These are phyloP conservation scores for Tribolium madens DNA, from an alignment of 1,140 invertebrate species.

Conservation along the genomic window DNA sequence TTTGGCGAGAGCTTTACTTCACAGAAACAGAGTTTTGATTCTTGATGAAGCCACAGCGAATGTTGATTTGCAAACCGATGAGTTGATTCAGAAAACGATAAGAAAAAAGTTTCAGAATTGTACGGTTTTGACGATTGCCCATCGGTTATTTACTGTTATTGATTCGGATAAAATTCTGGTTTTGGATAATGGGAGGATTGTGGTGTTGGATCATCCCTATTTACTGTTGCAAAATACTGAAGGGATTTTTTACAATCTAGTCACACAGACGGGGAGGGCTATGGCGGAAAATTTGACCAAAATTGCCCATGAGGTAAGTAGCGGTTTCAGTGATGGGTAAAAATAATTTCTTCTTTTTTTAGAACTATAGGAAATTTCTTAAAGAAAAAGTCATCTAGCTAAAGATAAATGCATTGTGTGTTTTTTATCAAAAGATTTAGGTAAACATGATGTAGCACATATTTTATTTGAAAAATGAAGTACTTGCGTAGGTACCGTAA, in stretches of 20 bases:
- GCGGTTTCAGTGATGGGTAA: not conserved
- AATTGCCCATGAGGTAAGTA: slow-evolving; percentile 59
- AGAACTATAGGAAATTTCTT: not conserved
- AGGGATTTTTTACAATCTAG: slow-evolving; percentile 76
- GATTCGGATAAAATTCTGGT: slow-evolving; percentile 68
- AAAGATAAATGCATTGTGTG: slow-evolving; percentile 2
- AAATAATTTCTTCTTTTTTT: slow-evolving; percentile 1
- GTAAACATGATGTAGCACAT: not conserved
- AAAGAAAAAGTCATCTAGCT: not conserved
- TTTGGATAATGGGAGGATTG: slow-evolving; percentile 56
- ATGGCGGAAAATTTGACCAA: slow-evolving; percentile 60
- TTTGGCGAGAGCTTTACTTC: slow-evolving; percentile 73
- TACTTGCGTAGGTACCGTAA: slow-evolving; percentile 65
- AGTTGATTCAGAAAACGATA: slow-evolving; percentile 72
- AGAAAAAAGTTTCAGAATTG: slow-evolving; percentile 73
- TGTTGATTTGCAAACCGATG: slow-evolving; percentile 72
- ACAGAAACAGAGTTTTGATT: slow-evolving; percentile 69
- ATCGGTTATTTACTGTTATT: slow-evolving; percentile 85
- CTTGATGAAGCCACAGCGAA: slow-evolving; percentile 67
- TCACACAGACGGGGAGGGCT: slow-evolving; percentile 71
- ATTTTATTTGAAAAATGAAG: slow-evolving; percentile 53
- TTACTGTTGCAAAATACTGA: slow-evolving; percentile 60
- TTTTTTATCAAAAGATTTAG: slow-evolving; percentile 45
- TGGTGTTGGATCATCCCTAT: slow-evolving; percentile 60
- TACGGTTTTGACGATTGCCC: slow-evolving; percentile 87